Base-by-base conservation (phyloP, 1,140 invertebrate species). In the Mycetomoellerius zeteki region DNA sequence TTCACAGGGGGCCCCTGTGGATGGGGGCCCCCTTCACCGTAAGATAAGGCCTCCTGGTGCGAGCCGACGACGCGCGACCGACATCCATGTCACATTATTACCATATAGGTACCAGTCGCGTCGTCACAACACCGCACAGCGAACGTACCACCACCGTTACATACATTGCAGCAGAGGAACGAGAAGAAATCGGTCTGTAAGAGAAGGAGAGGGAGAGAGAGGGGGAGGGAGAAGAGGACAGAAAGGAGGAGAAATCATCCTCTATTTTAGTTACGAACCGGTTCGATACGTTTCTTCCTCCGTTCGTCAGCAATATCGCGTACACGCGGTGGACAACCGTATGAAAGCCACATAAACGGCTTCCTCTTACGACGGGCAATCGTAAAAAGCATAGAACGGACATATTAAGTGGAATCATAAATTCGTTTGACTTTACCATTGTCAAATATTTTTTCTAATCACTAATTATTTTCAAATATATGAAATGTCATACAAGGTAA, bases 51-150 rank as follows among this genome's bases (percentile, higher is more conserved):
- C 93, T 94, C 93, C 93, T 84, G 93, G 90, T 91, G 93, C 84
- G 92, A 93, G 84, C 88, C 92, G 93, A 94, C 93, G 92, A 94
- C 93, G 92, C 92, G 93, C 92, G 90, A 94, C 93, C 93, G 93
- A 93, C 92, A 93, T 93, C 92, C 93, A 94, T 94, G 93, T 94
- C 93, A 94, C 92, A 94, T 94, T 94, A 94, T 94, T 94, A 93
- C 93, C 93, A 93, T 94, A 93, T 93, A 90, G 93, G 92, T 93
- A 92, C 91, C 86, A 88, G 85, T 85, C 89, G 89, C 91, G 89
- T 93, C 92, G 92, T 93, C 93, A 93, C 93, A 93, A 93, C 91
- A 94, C 88, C 77, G 87, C 87, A 84, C 75, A 73, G 60, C 86
- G 75, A 67, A 88, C 89, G 89, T 90, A 88, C 86, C 89, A 82